Evolutionary conservation across 2,113 vertebrate species (phyloP), one percentile per base, ranked within the genome.

Genomic region (Lucifuga dentata): DNA sequence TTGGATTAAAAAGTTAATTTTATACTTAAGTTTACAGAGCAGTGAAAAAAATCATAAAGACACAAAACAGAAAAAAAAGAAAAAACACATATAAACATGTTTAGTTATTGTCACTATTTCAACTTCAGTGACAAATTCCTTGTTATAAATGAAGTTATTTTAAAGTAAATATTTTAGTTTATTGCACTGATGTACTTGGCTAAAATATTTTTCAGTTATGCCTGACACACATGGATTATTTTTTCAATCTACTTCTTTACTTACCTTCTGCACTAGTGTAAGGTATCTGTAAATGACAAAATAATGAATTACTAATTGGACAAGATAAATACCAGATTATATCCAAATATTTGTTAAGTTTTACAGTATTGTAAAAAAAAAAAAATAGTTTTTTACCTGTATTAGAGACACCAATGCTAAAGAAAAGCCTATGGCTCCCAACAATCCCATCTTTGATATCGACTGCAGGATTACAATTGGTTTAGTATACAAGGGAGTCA

Each of bases 371-470:
- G 23, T 36, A 20, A 10, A 45, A 32, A 5, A 19, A 38, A 48
- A 45, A 46, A 5, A 2, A 44, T 19, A 84, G 11, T 32, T n/a
- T 68, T 74, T 86, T 89, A 93, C 92, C 92, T 92, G 92, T 41
- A 64, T 84, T 55, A 93, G 72, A 87, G 73, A 85, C 35, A 85
- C 68, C 65, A 90, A 70, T 39, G 80, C 62, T 72, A 91, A 83
- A 73, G 74, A 89, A 84, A 93, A 83, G 40, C 88, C 17, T 80
- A 91, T 50, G 12, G 85, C 82, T 87, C 84, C 86, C 67, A 90
- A 68, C 49, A 56, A 88, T 89, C 86, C 88, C 92, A 92, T 93
- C 78, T 87, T 91, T 90, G 73, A 88, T 78, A 81, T 66, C 82
- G 81, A 90, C 52, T 70, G 71, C 10, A 3, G 56, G 71, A 79